Evolutionary conservation across 2,888 invertebrate genomes (phyloP), one percentile per base, ranked within the genome.

Genomic region (Rhaphigaster nebulosa): DNA sequence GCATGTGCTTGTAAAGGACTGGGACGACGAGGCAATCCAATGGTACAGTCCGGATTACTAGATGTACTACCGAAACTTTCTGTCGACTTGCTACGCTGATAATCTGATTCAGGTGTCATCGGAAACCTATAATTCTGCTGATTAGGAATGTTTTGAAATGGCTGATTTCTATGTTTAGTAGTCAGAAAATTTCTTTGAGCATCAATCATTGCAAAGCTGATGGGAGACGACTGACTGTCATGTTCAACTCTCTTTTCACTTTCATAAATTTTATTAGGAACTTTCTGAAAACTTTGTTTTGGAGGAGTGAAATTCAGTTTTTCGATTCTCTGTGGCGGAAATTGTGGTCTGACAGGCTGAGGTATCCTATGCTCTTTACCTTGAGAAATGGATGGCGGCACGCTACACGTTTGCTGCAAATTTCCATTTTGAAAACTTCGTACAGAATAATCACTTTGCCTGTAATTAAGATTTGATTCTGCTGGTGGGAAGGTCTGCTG

Each of bases 191-290:
- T 91, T 90, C 91, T 87, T 60, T 90, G 18, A 38, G 95, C 95
- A 94, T 96, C 96, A 95, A 96, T 96, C 92, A 96, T 96, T 1
- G 96, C 96, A 94, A 96, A 97, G 94, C 96, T 96, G 92, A 96
- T 96, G 18, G 96, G 96, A 29, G 96, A 96, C 29, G 96, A 96
- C 93, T 96, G 96, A 94, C 93, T 95, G 93, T 95, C 95, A 94
- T 96, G 95, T 92, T 95, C 94, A 93, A 95, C 94, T 26, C 93
- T 92, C 90, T 93, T 93, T 60, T 91, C 93, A 87, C 91, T 92
- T 91, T 93, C 93, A 91, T 93, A 92, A 29, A 94, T 93, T 50
- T 94, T 94, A 10, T 93, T 93, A 88, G 94, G 94, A 52, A 29
- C 56, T 50, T 89, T 89, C 26, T 87, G 87, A 41, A 56, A 29